These are phyloP conservation scores for Brienomyrus longianalis DNA, from an alignment of 2,113 vertebrate species.

Conservation along the genomic window DNA sequence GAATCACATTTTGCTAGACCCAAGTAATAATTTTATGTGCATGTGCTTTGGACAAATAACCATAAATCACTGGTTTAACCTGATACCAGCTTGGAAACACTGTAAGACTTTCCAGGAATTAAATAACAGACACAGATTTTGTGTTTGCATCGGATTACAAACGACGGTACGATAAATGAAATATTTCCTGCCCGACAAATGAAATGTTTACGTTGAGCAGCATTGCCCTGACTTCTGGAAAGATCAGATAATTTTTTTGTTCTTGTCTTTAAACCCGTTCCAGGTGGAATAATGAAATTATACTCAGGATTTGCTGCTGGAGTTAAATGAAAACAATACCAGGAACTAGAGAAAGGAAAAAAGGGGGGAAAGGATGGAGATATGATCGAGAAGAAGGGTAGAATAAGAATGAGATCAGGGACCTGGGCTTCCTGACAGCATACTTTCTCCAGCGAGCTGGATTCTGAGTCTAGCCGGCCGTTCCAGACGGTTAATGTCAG, in stretches of 20 bases:
- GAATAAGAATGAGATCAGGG: neutral
- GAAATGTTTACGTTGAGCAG: neutral
- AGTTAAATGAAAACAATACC: neutral
- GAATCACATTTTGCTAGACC: neutral
- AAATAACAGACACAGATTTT: neutral
- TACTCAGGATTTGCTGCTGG: slow-evolving; percentile 23
- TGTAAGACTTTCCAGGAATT: neutral
- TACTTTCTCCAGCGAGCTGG: neutral
- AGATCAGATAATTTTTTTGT: neutral
- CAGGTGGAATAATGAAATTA: slow-evolving; percentile 57
- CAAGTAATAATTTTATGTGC: neutral
- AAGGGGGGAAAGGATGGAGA: neutral
- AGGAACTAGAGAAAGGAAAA: neutral
- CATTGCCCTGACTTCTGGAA: neutral
- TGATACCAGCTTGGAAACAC: neutral
- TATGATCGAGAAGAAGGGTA: neutral
- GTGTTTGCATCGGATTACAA: neutral
- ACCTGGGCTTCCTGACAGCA: neutral
- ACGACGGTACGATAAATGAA: slow-evolving; percentile 14
- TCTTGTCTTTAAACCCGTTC: slow-evolving; percentile 45
- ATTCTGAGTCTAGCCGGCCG: neutral
- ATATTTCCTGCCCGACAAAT: slow-evolving; percentile 23
- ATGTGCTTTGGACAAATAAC: neutral
- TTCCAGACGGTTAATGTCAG: slow-evolving; percentile 1
- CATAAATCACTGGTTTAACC: neutral